Percentiles rank a stretch among this genome's conserved stretches.
Evolutionary conservation across 2,888 invertebrate species (phyloP).

Genomic region (Ligdia adustata): DNA sequence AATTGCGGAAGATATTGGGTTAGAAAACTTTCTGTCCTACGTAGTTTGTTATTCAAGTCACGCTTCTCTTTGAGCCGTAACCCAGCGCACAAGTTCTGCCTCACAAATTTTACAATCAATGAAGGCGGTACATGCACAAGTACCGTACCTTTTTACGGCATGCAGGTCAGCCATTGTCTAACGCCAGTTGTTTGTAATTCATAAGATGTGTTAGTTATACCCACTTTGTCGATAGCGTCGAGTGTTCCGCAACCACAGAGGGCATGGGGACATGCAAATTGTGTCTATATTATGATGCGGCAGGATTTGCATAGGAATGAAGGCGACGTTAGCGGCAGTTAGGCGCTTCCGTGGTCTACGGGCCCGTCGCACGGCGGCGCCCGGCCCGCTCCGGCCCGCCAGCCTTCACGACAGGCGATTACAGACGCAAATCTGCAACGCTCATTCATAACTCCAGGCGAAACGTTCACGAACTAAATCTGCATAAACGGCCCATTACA

Average conservation of each 20-base stretch:
- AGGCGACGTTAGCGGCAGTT: slow-evolving; percentile 64
- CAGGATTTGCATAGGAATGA: slow-evolving; percentile 80
- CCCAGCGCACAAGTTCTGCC: slow-evolving; percentile 25
- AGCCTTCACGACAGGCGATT: slow-evolving; percentile 57
- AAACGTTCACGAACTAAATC: slow-evolving; percentile 68
- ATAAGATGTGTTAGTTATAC: slow-evolving; percentile 40
- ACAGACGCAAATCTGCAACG: slow-evolving; percentile 66
- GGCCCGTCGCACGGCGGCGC: slow-evolving; percentile 36
- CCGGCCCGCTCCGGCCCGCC: slow-evolving; percentile 25
- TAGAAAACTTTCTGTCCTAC: slow-evolving; percentile 51
- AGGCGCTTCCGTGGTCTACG: slow-evolving; percentile 58
- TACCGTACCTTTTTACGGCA: slow-evolving; percentile 11
- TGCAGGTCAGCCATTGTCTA: slow-evolving; percentile 49
- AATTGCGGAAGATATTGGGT: slow-evolving; percentile 58
- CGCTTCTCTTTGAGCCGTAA: slow-evolving; percentile 41
- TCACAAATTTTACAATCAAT: slow-evolving; percentile 16
- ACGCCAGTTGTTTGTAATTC: slow-evolving; percentile 56
- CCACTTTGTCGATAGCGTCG: slow-evolving; percentile 32
- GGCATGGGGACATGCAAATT: slow-evolving; percentile 75
- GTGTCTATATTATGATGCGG: slow-evolving; percentile 69
- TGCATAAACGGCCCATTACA: slow-evolving; percentile 72
- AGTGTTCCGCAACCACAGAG: slow-evolving; percentile 55
- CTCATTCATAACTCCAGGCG: slow-evolving; percentile 70
- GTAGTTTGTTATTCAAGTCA: slow-evolving; percentile 61
- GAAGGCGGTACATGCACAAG: slow-evolving; percentile 3